phyloP scores from a whole-genome alignment of 1,140 invertebrate species.

The Latrodectus geometricus region DNA sequence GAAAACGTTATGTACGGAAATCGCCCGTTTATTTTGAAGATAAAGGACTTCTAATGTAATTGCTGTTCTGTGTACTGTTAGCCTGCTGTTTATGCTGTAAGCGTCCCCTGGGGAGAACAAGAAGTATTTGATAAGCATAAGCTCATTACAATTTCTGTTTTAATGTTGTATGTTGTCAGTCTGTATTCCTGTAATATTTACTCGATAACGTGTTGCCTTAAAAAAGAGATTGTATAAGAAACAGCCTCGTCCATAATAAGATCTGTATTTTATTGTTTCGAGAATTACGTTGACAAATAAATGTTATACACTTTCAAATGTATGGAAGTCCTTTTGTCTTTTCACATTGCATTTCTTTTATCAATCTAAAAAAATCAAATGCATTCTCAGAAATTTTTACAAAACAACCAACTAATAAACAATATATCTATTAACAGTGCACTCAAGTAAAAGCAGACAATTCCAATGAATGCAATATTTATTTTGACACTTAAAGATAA shows the following conservation, averaged over 20 bases:
- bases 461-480: too few species aligned
- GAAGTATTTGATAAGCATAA: conserved; percentile 53
- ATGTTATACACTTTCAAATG: conserved; percentile 38
- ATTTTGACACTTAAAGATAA: too few species aligned
- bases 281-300: conserved; percentile 27
- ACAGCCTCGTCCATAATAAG: conserved; percentile 11
- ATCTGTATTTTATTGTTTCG: conserved; percentile 57
- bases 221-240: neutral
- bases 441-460: too few species aligned
- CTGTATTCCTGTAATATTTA: neutral
- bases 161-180: conserved; percentile 26
- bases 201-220: neutral
- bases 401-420: neutral
- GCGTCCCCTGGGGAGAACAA: neutral
- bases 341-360: neutral
- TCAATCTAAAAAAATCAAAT: neutral
- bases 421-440: neutral
- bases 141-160: conserved; percentile 20
- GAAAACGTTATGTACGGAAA: neutral
- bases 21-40: neutral
- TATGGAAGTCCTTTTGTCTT: neutral
- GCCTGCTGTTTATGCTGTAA: conserved; percentile 8
- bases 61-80: neutral
- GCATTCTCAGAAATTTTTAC: neutral
- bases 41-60: conserved; percentile 32